Conservation (phyloP, 2,797 vertebrate species). For the Glyptemys insculpta region DNA sequence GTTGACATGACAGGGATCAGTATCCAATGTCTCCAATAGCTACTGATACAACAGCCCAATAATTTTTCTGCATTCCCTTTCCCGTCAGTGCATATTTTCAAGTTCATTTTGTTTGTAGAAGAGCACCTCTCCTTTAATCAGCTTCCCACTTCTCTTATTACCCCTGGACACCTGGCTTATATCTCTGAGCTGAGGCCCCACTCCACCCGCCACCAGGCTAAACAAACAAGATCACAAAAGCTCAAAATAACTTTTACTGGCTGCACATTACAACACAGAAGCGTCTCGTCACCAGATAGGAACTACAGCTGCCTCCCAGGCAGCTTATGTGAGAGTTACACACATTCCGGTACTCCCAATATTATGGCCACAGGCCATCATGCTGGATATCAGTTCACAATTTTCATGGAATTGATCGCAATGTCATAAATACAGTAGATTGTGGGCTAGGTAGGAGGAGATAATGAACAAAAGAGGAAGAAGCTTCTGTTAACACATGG, state of each 20-base stretch:
- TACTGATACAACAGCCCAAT: background rate
- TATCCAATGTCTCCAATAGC: background rate
- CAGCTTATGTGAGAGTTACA: background rate
- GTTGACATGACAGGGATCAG: background rate
- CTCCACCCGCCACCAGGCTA: background rate
- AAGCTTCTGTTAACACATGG: background rate
- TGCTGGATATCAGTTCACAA: rapidly evolving
- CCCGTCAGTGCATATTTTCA: background rate
- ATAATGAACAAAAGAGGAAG: background rate
- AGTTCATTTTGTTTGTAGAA: background rate
- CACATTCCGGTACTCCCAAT: background rate
- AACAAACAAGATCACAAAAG: conserved; percentile 54
- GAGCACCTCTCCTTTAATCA: background rate
- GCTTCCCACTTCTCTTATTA: background rate
- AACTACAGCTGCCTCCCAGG: conserved; percentile 36
- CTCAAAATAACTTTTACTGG: conserved; percentile 52
- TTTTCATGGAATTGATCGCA: background rate
- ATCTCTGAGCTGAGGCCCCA: conserved; percentile 25
- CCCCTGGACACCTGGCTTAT: conserved; percentile 3
- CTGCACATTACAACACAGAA: background rate
- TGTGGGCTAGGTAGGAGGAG: background rate
- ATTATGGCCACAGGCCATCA: background rate
- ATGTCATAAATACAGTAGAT: background rate
- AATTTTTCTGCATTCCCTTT: background rate
- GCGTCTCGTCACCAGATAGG: conserved; percentile 39